Evolutionary conservation across 1,140 invertebrate species (phyloP).

Genomic region (Steinernema feltiae): DNA sequence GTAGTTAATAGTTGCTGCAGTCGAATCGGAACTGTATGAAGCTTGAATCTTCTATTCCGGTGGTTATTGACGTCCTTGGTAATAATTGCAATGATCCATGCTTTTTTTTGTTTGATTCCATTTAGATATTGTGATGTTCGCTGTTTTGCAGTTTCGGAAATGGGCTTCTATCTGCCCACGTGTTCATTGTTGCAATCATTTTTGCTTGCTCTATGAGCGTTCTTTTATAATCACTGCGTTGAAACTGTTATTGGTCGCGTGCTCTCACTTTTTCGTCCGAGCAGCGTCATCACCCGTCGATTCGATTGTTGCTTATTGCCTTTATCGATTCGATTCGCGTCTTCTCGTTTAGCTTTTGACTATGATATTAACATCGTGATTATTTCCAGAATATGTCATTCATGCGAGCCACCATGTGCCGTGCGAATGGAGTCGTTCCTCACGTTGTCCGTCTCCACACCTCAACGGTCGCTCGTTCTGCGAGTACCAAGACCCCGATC

Average conservation of each 20-base stretch:
- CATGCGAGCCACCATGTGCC: background rate
- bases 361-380: background rate
- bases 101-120: too few species aligned
- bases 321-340: conserved; percentile 2
- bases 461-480: background rate
- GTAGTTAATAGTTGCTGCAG: too few species aligned
- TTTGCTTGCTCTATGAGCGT: background rate
- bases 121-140: too few species aligned
- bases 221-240: background rate
- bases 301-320: background rate
- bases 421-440: background rate
- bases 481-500: conserved; percentile 45
- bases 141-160: too few species aligned
- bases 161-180: too few species aligned
- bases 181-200: background rate
- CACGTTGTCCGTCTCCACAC: conserved; percentile 2
- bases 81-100: too few species aligned
- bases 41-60: too few species aligned
- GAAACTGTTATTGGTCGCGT: background rate
- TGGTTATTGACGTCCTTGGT: too few species aligned
- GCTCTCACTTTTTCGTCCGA: background rate
- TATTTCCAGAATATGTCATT: background rate
- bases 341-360: background rate
- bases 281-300: background rate
- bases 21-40: too few species aligned